phyloP scores from a whole-genome alignment of 2,888 invertebrate species.

The Drymonia ruficornis region DNA sequence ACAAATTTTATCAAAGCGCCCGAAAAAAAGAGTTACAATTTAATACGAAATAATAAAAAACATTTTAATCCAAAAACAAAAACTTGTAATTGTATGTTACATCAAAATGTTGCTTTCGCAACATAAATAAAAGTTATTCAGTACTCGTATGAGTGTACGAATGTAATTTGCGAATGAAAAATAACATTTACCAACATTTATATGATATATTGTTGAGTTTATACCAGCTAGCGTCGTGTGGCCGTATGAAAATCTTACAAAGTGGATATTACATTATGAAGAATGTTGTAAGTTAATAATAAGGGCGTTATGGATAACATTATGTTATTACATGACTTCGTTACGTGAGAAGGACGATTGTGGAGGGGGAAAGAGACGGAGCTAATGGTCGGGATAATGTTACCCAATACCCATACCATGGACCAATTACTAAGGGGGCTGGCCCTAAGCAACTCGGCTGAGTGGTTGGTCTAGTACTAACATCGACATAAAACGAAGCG shows the following conservation, averaged over 20 bases:
- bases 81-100: constrained; percentile 48
- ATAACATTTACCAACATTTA: constrained; percentile 48
- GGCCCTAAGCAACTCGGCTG: too few species aligned
- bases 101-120: constrained; percentile 51
- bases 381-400: too few species aligned
- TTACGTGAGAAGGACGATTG: too few species aligned
- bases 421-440: too few species aligned
- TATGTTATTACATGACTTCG: background rate
- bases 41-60: constrained; percentile 11
- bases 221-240: constrained; percentile 10
- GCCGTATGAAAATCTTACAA: constrained; percentile 1
- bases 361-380: too few species aligned
- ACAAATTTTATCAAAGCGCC: background rate
- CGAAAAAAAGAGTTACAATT: background rate
- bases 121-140: constrained; percentile 53
- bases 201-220: constrained; percentile 29
- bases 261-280: background rate
- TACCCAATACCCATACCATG: too few species aligned
- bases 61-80: constrained; percentile 23
- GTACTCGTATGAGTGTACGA: constrained; percentile 49
- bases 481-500: too few species aligned
- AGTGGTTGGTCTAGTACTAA: too few species aligned
- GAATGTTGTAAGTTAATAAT: background rate
- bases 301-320: background rate
- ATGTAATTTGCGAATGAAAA: constrained; percentile 70